Base-by-base conservation (phyloP, 2,113 vertebrate species). In the Caranx ignobilis region DNA sequence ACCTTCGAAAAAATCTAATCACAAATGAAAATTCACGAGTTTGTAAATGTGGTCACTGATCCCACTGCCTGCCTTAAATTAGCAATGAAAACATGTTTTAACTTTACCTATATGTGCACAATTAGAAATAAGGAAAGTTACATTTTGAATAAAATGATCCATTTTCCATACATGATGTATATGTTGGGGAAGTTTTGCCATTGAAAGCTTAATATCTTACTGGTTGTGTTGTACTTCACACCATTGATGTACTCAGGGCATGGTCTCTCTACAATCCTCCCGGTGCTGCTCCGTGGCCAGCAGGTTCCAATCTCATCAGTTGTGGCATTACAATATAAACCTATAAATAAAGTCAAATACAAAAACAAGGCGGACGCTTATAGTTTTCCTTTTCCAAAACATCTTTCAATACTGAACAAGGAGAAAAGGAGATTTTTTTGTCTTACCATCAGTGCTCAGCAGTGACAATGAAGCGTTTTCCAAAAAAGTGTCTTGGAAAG, bases 291-390 rank as follows among this genome's bases (percentile, higher is more conserved):
- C 87, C 92, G 95, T 41, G 98, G 98, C 98, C 98, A 99, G 95
- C 98, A 99, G 61, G 98, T 99, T 75, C 98, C 98, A 57, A 99
- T 99, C 94, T 98, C 96, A 91, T 99, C 98, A 2, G 95, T 95
- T 52, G 97, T 99, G 79, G 96, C 94, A 88, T 97, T 98, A 92
- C 98, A 99, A 93, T 95, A 97, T 2, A 94, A 93, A 94, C 96
- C 96, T 97, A 11, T 4, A 26, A 75, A 34, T 1, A 76, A 43
- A 47, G 2, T 15, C 26, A 3, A 19, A 41, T 0, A 15, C 10
- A 64, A 59, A n/a, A 62, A 47, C 16, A 3, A 26, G 45, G 0
- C 19, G n/a, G 45, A 45, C 18, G 57, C 11, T 55, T 63, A 55
- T 11, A 43, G 8, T 71, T 68, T 83, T 39, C 16, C 3, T 31